phyloP scores from a whole-genome alignment of 2,888 invertebrate species.

The Priocnemis perturbator region DNA sequence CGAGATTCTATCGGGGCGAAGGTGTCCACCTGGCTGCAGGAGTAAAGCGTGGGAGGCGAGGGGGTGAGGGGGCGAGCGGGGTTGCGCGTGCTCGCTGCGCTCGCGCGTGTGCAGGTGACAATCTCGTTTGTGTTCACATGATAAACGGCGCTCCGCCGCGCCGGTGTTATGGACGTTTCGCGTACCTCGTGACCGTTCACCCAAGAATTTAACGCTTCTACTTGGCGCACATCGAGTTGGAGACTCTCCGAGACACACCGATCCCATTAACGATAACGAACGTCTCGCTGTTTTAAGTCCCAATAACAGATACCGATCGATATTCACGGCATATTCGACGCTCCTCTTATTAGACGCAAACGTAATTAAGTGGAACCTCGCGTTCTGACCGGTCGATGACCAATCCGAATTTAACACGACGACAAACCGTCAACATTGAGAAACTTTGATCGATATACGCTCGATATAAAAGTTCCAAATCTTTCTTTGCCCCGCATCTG shows the following conservation, averaged over 20 bases:
- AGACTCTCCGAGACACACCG: background rate
- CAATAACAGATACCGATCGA: no score
- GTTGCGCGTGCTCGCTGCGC: slow-evolving; percentile 50
- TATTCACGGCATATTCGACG: no score
- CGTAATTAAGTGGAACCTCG: no score
- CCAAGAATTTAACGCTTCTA: slow-evolving; percentile 18
- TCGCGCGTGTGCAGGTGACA: slow-evolving; percentile 64
- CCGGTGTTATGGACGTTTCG: slow-evolving; percentile 51
- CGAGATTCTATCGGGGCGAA: slow-evolving; percentile 32
- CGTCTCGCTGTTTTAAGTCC: no score
- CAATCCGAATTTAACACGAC: no score
- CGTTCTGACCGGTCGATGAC: no score
- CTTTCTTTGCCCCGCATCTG: no score
- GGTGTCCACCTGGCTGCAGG: slow-evolving; percentile 46
- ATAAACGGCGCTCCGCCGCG: slow-evolving; percentile 58
- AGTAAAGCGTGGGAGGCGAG: slow-evolving; percentile 31
- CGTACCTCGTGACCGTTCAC: slow-evolving; percentile 56
- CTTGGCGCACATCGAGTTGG: slow-evolving; percentile 10
- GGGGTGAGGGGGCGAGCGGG: slow-evolving; percentile 47
- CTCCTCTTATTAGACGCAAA: no score
- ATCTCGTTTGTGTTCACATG: slow-evolving; percentile 67
- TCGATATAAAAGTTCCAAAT: no score
- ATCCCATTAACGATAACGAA: slow-evolving; percentile 6
- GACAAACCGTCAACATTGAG: no score
- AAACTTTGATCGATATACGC: background rate